Percentiles rank a stretch among this genome's conserved stretches.
phyloP scores from a whole-genome alignment of 2,113 vertebrate species.

The Hydropotes inermis region DNA sequence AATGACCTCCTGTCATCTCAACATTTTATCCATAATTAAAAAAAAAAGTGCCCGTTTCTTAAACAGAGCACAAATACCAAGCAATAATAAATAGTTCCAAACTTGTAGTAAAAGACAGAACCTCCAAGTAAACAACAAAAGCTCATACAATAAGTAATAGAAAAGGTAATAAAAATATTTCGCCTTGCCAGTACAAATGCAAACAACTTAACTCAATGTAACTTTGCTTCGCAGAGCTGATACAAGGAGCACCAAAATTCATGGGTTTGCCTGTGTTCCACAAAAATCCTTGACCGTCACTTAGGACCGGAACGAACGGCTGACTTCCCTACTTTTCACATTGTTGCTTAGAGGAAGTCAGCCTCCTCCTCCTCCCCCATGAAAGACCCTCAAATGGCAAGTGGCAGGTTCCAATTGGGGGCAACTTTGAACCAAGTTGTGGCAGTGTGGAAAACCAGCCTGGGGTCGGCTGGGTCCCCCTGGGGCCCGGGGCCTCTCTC shows the following conservation, averaged over 20 bases:
- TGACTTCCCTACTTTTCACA: constrained; percentile 71
- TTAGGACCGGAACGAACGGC: constrained; percentile 81
- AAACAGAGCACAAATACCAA: constrained; percentile 89
- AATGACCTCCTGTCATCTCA: constrained; percentile 88
- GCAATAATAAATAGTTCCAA: constrained; percentile 93
- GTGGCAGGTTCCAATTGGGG: constrained; percentile 66
- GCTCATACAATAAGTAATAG: constrained; percentile 90
- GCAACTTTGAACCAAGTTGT: constrained; percentile 62
- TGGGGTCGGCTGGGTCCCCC: neutral
- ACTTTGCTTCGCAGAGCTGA: constrained; percentile 86
- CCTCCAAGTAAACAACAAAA: constrained; percentile 90
- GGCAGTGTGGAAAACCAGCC: constrained; percentile 62
- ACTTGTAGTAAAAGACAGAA: constrained; percentile 91
- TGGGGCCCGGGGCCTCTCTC: neutral
- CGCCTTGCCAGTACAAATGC: constrained; percentile 89
- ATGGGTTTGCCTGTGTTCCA: constrained; percentile 81
- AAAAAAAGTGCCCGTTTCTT: constrained; percentile 85
- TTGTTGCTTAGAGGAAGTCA: constrained; percentile 21
- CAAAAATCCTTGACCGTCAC: constrained; percentile 78
- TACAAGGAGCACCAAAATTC: constrained; percentile 87
- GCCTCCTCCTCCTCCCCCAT: constrained; percentile 26
- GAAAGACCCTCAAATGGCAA: constrained; percentile 54
- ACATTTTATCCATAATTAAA: constrained; percentile 89
- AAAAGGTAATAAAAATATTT: constrained; percentile 93
- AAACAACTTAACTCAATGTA: constrained; percentile 84